Conservation (phyloP, 2,797 vertebrate genomes). For the Streptopelia turtur region DNA sequence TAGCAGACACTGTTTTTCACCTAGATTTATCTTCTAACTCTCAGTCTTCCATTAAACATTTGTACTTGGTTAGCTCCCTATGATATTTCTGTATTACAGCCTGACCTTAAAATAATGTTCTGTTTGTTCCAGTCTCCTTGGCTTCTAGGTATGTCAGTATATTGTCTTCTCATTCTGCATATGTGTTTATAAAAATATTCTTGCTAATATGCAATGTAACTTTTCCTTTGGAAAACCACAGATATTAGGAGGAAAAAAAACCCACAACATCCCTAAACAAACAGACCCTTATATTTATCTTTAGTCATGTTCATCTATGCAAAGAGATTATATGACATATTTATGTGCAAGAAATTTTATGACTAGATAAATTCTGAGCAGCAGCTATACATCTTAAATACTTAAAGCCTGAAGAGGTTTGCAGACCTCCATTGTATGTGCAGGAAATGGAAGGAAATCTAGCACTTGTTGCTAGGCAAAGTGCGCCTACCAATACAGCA, state of each 20-base stretch:
- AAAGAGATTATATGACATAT: not conserved
- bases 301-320: not conserved
- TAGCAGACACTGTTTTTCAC: not conserved
- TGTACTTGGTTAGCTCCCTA: not conserved
- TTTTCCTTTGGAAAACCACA: not conserved
- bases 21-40: not conserved
- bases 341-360: not conserved
- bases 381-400: not conserved
- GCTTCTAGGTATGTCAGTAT: not conserved
- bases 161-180: not conserved
- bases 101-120: not conserved
- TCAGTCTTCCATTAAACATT: not conserved
- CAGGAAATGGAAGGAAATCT: slow-evolving; percentile 36
- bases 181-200: not conserved
- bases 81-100: not conserved
- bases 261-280: not conserved
- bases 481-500: not conserved
- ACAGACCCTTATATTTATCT: not conserved
- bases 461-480: slow-evolving; percentile 66
- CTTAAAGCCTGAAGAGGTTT: slow-evolving; percentile 29
- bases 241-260: accelerated
- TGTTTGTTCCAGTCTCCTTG: not conserved
- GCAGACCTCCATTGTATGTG: not conserved
- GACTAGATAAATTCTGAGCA: not conserved
- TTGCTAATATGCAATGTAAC: not conserved